phyloP scores from a whole-genome alignment of 2,888 invertebrate genomes.

The Agrotis segetum region DNA sequence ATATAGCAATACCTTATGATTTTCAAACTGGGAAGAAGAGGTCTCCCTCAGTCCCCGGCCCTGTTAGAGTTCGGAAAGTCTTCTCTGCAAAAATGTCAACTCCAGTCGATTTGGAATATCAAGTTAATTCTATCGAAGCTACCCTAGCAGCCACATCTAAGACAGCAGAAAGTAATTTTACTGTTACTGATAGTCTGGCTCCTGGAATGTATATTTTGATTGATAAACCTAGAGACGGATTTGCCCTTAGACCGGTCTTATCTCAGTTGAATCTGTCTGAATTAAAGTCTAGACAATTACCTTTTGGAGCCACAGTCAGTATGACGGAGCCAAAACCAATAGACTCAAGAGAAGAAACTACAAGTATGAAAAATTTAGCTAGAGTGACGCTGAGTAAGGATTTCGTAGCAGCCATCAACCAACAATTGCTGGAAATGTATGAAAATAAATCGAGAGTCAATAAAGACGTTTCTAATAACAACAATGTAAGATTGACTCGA shows the following conservation, averaged over 20 bases:
- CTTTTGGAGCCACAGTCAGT: conserved; percentile 25
- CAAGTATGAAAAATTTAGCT: conserved; percentile 56
- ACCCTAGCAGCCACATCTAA: conserved; percentile 19
- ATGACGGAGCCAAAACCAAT: conserved; percentile 27
- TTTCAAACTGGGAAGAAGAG: conserved; percentile 69
- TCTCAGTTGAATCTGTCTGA: conserved; percentile 49
- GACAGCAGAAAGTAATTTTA: background rate
- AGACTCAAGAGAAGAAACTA: conserved; percentile 58
- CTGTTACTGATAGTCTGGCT: conserved; percentile 53
- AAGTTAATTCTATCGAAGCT: conserved; percentile 76
- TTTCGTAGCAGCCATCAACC: conserved; percentile 75
- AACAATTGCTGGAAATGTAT: conserved; percentile 73
- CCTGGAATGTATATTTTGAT: conserved; percentile 79
- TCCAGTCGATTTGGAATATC: conserved; percentile 83
- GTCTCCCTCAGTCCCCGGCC: conserved; percentile 60
- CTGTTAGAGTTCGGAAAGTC: conserved; percentile 74
- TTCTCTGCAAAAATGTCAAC: conserved; percentile 80
- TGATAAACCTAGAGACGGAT: conserved; percentile 70
- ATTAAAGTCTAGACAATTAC: conserved; percentile 45
- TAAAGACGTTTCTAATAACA: conserved; percentile 33
- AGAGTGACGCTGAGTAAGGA: conserved; percentile 76
- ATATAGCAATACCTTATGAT: conserved; percentile 78
- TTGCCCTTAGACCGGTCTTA: conserved; percentile 72
- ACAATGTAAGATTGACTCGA: conserved; percentile 14
- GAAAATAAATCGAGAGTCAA: conserved; percentile 58